Base-by-base conservation (phyloP, 1,140 invertebrate species). In the Helicoverpa zea region DNA sequence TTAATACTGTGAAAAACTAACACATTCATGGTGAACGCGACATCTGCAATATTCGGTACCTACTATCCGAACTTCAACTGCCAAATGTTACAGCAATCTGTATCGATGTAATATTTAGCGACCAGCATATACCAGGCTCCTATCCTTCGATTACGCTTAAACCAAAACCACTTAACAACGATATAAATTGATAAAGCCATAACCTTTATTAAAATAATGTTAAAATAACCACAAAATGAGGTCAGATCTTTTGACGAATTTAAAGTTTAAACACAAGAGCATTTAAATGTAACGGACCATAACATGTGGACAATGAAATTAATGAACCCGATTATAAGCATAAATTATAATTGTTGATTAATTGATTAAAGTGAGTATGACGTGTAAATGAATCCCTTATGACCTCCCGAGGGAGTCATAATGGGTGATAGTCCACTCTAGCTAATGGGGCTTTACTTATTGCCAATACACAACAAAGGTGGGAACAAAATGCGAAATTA, bases 381-480 rank as follows among this genome's bases (percentile, higher is more conserved):
- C 58, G 58, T 64, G 61, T 43, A 16, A 64, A 64, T 64, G 35
- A 14, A 64, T 5, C 61, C 30, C 61, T 14, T 64, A 9, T 30
- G 5, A 13, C 4, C n/a, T 29, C 30, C 23, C 30, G 4, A n/a
- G 30, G 30, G 61, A 30, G 61, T 64, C 14, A 14, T 64, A 16
- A 64, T 59, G 7, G 3, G 61, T 30, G 1, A 59, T 29, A 9
- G 58, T 13, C 61, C 61, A 64, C 61, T 64, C 29, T 35, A 43
- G 61, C 5, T 43, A 64, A 64, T 64, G 61, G 61, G 13, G 61
- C 7, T 64, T n/a, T 35, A 64, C 7, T 43, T 64, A 64, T 43
- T 64, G 61, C 11, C 4, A 64, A 35, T 35, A 64, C 61, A 59
- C 10, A 59, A 59, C 18, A 59, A 18, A 23, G 4, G 11, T 29